Evolutionary conservation across 2,888 invertebrate species (phyloP).

Genomic region (Oeneis ivallda): DNA sequence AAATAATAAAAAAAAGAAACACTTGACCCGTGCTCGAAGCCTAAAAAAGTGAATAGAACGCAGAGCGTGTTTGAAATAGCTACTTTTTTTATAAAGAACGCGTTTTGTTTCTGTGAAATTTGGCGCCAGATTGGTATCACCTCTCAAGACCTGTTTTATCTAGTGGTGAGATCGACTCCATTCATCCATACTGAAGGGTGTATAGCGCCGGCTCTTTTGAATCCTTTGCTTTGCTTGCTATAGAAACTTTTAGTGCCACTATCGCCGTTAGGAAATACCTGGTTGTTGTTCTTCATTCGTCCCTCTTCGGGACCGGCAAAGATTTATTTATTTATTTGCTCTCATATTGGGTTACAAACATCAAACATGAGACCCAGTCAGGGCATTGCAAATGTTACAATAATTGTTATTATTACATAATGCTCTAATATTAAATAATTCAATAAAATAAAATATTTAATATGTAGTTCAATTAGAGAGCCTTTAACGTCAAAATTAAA

Average conservation of each 20-base stretch:
- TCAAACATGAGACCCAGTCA: too few species aligned
- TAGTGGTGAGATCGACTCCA: slow-evolving; percentile 65
- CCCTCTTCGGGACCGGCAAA: too few species aligned
- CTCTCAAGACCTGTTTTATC: slow-evolving; percentile 54
- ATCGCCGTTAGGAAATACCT: background rate
- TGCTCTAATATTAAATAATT: too few species aligned
- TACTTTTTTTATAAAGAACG: slow-evolving; percentile 44
- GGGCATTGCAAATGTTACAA: too few species aligned
- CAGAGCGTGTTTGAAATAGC: slow-evolving; percentile 47
- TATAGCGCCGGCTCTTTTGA: slow-evolving; percentile 59
- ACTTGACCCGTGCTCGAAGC: slow-evolving; percentile 28
- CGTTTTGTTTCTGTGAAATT: slow-evolving; percentile 72
- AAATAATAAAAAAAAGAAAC: slow-evolving; percentile 8
- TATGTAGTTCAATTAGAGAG: too few species aligned
- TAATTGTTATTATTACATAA: too few species aligned
- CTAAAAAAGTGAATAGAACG: slow-evolving; percentile 35
- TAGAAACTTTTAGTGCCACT: background rate
- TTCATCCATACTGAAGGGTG: slow-evolving; percentile 53
- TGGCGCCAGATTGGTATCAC: slow-evolving; percentile 74
- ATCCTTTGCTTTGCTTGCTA: slow-evolving; percentile 25
- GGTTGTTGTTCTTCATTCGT: background rate
- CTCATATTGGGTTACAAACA: too few species aligned
- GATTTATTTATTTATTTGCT: too few species aligned
- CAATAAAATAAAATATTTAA: too few species aligned
- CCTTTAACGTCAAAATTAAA: too few species aligned